A percentile compares a stretch with the other conserved stretches of the same genome.
Evolutionary conservation across 2,797 vertebrate species (phyloP).

Genomic region (Bovichtus variegatus): DNA sequence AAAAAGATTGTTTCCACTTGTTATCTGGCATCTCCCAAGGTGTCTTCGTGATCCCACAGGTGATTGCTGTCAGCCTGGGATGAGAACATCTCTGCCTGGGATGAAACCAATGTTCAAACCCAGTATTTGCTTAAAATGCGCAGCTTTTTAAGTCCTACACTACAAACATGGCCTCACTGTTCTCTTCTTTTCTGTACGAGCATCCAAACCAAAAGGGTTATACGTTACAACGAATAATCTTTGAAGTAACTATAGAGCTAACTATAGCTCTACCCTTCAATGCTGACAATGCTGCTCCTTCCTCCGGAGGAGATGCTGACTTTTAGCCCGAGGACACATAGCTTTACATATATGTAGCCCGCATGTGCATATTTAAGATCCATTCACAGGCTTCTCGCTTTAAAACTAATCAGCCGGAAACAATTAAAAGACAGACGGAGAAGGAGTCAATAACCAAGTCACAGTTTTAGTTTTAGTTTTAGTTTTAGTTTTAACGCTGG

Average conservation of each 20-base stretch:
- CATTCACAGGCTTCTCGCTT: not conserved
- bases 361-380: not conserved
- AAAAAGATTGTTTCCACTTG: too few relatives aligned
- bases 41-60: not conserved
- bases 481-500: not conserved
- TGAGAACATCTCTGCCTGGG: not conserved
- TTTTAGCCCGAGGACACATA: not conserved
- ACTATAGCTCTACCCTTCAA: not conserved
- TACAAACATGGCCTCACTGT: not conserved
- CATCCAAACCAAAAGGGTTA: not conserved
- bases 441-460: not conserved
- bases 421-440: not conserved
- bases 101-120: not conserved
- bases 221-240: not conserved
- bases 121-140: not conserved
- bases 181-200: not conserved
- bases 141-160: not conserved
- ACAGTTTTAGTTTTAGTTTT: not conserved
- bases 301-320: not conserved
- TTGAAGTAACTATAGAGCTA: not conserved
- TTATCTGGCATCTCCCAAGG: too few relatives aligned
- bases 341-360: not conserved
- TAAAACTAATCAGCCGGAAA: not conserved
- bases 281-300: not conserved
- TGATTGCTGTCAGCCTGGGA: not conserved